Evolutionary conservation across 1,140 invertebrate species (phyloP), one percentile per base, ranked within the genome.

Genomic region (Micrasema longulum): DNA sequence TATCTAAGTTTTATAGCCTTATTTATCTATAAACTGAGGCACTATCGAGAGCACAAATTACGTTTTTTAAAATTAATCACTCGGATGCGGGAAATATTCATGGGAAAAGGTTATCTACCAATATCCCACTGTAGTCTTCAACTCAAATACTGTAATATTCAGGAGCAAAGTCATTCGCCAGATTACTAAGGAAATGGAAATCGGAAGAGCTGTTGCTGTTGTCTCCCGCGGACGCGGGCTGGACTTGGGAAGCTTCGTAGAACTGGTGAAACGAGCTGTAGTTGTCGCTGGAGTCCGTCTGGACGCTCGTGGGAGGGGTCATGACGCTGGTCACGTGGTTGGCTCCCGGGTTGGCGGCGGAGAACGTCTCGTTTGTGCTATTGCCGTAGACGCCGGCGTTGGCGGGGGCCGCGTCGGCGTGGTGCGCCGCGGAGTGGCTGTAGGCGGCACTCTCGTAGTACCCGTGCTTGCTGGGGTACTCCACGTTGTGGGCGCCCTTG

Each of bases 191-290:
- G 78, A 96, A 96, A 81, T 96, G 95, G 80, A 96, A 96, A 79
- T 96, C 95, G 7, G 94, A 95, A 1, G 93, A 95, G 78, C 92
- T 94, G 78, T 95, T 95, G 75, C 92, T 94, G 81, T 94, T 94
- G 74, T 95, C 92, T n/a, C 89, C 82, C 79, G 87, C 73, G 76
- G 83, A 73, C 75, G 86, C 80, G 22, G 88, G 82, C 47, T 81
- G 79, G 12, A 83, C 82, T 71, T 87, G 83, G 14, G 87, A 83
- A 4, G 84, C 84, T 69, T 90, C 87, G 80, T 92, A 93, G 78
- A 90, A 92, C 75, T 90, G 90, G 65, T 90, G 89, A 77, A 89
- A 91, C 20, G 88, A 89, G 69, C 86, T 87, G 78, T 91, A 92
- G 20, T 87, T 86, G 23, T 92, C 90, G 38, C 80, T 86, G 68